Conservation (phyloP, 2,113 vertebrate genomes). For the Fulica atra region DNA sequence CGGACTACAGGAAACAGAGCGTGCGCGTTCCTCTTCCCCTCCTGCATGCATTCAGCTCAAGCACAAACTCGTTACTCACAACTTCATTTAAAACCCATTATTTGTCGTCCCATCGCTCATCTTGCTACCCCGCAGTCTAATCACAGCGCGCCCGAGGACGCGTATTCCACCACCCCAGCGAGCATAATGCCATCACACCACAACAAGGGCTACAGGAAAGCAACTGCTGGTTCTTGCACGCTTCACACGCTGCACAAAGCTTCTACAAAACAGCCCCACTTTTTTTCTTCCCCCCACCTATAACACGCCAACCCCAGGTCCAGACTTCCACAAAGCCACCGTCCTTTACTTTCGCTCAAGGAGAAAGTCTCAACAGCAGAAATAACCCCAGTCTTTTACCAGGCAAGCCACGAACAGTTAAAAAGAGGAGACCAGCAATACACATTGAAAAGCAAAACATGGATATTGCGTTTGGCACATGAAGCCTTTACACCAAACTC, state of each 20-base stretch:
- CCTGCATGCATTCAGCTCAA: fast-evolving
- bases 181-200: background rate
- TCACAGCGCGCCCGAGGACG: background rate
- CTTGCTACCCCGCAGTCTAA: background rate
- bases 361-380: background rate
- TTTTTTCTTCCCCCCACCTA: background rate
- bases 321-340: background rate
- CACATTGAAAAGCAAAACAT: background rate
- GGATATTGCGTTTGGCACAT: fast-evolving
- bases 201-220: background rate
- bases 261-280: background rate
- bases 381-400: background rate
- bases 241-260: background rate
- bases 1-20: fast-evolving
- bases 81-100: background rate
- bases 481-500: background rate
- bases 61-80: background rate
- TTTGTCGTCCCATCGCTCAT: background rate
- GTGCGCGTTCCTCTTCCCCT: background rate
- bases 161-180: fast-evolving
- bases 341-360: background rate
- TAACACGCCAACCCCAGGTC: background rate
- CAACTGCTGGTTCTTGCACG: background rate
- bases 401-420: background rate
- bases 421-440: background rate